Evolutionary conservation across 2,888 invertebrate genomes (phyloP).

Genomic region (Chloromyia formosa): DNA sequence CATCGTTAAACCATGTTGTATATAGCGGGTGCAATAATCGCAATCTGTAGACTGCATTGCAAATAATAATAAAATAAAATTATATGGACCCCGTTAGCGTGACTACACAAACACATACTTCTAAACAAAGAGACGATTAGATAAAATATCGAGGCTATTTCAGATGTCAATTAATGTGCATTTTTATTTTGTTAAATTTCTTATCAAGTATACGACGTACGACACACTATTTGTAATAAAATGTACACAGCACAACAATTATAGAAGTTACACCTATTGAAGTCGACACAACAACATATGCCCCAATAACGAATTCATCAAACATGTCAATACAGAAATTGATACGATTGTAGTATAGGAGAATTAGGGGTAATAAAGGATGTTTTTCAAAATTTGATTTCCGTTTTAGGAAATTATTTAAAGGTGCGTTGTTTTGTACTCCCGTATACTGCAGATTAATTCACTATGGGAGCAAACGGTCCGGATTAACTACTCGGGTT

Average conservation of each 20-base stretch:
- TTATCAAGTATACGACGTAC: conserved; percentile 9
- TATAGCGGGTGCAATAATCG: neutral
- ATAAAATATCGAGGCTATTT: conserved; percentile 33
- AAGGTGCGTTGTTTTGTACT: too few relatives aligned
- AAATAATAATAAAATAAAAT: neutral
- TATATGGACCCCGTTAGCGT: neutral
- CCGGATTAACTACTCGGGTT: too few relatives aligned
- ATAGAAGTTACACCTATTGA: neutral
- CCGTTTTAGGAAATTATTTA: too few relatives aligned
- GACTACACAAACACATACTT: conserved; percentile 13
- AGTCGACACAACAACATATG: neutral
- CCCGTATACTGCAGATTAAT: too few relatives aligned
- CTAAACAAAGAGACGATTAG: conserved; percentile 26
- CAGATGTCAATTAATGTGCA: conserved; percentile 29
- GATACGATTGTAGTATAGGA: neutral
- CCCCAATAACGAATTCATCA: neutral
- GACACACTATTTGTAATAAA: neutral
- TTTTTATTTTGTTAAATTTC: conserved; percentile 15
- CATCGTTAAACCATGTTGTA: neutral
- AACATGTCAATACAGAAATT: neutral
- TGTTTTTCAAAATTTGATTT: too few relatives aligned
- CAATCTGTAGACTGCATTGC: neutral
- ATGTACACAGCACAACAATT: neutral
- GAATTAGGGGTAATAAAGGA: neutral
- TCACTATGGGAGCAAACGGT: too few relatives aligned